Conservation (phyloP, 2,797 vertebrate genomes). For the Acipenser ruthenus region DNA sequence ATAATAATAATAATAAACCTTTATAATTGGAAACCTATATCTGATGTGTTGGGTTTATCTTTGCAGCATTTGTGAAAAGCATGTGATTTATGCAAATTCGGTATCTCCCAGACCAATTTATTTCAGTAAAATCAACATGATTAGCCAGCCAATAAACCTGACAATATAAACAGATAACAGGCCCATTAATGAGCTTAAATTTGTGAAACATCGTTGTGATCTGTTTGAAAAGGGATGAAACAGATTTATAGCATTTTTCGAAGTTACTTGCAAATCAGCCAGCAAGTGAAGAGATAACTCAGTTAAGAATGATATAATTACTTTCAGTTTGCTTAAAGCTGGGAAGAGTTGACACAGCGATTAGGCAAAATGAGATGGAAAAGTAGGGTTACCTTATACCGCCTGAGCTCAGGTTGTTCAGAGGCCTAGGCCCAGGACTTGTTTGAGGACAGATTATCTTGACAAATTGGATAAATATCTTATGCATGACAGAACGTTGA, state of each 20-base stretch:
- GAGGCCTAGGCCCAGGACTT: slow-evolving; percentile 69
- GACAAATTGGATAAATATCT: slow-evolving; percentile 99
- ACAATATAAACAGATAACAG: slow-evolving; percentile 52
- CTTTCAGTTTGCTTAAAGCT: slow-evolving; percentile 67
- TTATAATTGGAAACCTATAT: no score
- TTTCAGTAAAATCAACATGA: slow-evolving; percentile 54
- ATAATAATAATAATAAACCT: no score
- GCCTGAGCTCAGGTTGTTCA: slow-evolving; percentile 54
- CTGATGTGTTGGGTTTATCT: no score
- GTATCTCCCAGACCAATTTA: slow-evolving; percentile 31
- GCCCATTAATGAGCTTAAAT: slow-evolving; percentile 47
- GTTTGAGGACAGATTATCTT: slow-evolving; percentile 99
- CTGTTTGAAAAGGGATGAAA: slow-evolving; percentile 50
- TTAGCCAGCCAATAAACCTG: slow-evolving; percentile 52
- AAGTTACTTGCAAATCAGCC: slow-evolving; percentile 46
- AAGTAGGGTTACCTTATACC: slow-evolving; percentile 63
- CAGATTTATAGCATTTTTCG: slow-evolving; percentile 39
- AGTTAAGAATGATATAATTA: slow-evolving; percentile 69
- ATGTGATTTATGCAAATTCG: slow-evolving; percentile 45
- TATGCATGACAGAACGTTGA: slow-evolving; percentile 97
- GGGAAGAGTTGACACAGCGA: slow-evolving; percentile 57
- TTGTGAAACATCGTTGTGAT: slow-evolving; percentile 38
- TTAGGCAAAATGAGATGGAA: slow-evolving; percentile 45
- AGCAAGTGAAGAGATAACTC: slow-evolving; percentile 49
- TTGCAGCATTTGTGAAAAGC: no score